These are phyloP conservation scores for Platichthys stellatus DNA, from an alignment of 2,113 vertebrate species.

Conservation along the genomic window DNA sequence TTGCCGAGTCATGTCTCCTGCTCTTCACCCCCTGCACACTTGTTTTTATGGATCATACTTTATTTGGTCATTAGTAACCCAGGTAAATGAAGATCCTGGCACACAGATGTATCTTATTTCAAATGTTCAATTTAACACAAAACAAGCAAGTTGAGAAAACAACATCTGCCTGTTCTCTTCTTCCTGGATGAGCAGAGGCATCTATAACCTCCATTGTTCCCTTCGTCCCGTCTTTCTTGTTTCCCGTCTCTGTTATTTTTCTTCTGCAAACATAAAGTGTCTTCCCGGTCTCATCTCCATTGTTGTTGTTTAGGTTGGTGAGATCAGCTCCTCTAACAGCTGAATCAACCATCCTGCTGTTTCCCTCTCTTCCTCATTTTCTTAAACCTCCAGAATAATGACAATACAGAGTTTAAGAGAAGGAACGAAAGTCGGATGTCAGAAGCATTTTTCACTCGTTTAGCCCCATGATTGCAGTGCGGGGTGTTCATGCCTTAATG, in stretches of 20 bases:
- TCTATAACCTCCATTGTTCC: constrained; percentile 32
- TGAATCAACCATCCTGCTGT: constrained; percentile 73
- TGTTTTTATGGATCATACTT: constrained; percentile 37
- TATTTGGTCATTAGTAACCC: constrained; percentile 38
- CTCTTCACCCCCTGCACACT: background rate
- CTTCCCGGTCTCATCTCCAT: constrained; percentile 31
- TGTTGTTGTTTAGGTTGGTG: constrained; percentile 73
- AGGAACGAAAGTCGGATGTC: background rate
- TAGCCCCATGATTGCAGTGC: constrained; percentile 10
- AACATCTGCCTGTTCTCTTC: constrained; percentile 16
- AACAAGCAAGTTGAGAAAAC: constrained; percentile 10
- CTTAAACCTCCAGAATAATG: constrained; percentile 11
- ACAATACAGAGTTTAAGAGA: constrained; percentile 4
- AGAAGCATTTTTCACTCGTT: constrained; percentile 1
- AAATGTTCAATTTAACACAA: constrained; percentile 16
- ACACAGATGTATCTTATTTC: constrained; percentile 34
- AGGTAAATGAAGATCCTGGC: constrained; percentile 15
- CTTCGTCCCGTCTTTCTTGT: constrained; percentile 14
- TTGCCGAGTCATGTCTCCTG: background rate
- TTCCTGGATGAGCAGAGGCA: constrained; percentile 49
- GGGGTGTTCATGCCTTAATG: constrained; percentile 5
- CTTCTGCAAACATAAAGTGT: constrained; percentile 21
- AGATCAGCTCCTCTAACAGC: constrained; percentile 73
- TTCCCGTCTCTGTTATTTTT: constrained; percentile 31
- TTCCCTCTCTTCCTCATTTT: constrained; percentile 19